Conservation (phyloP, 2,888 invertebrate genomes). For the Aplocera efformata region DNA sequence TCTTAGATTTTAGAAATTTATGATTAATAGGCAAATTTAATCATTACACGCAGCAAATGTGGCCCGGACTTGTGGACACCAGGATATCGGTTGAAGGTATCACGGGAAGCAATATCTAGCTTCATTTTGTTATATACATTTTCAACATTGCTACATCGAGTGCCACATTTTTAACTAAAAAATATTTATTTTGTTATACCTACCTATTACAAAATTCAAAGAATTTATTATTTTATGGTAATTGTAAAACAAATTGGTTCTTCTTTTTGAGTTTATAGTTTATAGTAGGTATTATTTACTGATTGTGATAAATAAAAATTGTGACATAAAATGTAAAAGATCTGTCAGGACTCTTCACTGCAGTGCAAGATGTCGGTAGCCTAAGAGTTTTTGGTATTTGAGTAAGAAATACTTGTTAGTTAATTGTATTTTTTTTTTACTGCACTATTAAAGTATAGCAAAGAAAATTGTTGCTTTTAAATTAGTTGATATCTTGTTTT, state of each 20-base stretch:
- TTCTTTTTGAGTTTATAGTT: constrained; percentile 26
- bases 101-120: constrained; percentile 81
- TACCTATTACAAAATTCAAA: constrained; percentile 18
- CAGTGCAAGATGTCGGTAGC: constrained; percentile 8
- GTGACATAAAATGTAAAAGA: constrained; percentile 37
- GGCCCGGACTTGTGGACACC: constrained; percentile 82
- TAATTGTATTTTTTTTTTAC: not conserved
- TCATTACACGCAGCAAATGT: constrained; percentile 78
- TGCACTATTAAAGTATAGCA: constrained; percentile 2
- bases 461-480: constrained; percentile 4
- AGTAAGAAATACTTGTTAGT: constrained; percentile 7
- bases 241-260: constrained; percentile 20
- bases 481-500: not conserved
- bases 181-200: constrained; percentile 18
- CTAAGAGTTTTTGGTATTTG: constrained; percentile 12
- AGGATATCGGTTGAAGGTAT: constrained; percentile 83
- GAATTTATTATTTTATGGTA: constrained; percentile 27
- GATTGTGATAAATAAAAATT: constrained; percentile 33
- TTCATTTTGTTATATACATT: constrained; percentile 16
- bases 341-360: constrained; percentile 16
- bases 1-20: constrained; percentile 47
- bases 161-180: constrained; percentile 27
- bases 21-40: constrained; percentile 60
- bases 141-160: constrained; percentile 23
- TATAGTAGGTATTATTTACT: constrained; percentile 30